Evolutionary conservation across 2,888 invertebrate genomes (phyloP), one percentile per base, ranked within the genome.

Genomic region (Tromatobia lineatoria): DNA sequence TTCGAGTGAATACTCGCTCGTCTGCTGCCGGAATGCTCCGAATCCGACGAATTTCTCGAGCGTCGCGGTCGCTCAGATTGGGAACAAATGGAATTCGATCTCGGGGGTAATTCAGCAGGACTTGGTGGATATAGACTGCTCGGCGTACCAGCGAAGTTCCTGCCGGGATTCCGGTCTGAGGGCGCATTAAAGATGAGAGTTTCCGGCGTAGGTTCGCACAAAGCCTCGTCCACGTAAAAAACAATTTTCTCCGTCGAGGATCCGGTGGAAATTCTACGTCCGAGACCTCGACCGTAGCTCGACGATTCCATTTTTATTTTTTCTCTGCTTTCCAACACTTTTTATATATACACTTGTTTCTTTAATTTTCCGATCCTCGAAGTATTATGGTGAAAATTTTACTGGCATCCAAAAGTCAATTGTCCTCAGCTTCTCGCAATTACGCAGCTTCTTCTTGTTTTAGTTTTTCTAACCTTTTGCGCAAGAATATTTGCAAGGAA

Each of bases 181-280:
- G 83, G 86, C 54, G 84, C 80, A 45, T 85, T 86, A 57, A 25
- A 25, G 11, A 74, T 80, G 15, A 73, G 20, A 57, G 57, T 64
- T 29, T 80, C 80, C 54, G 73, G 34, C 80, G 80, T 69, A 20
- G 83, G 10, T 10, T 83, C 85, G 10, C 66, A 85, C 1, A 85
- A 70, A 23, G 83, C 81, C 0, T 82, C 78, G 52, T 93, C 91
- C 80, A 90, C 88, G 87, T 91, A 91, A 82, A 92, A 91, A 25
- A 92, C 90, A 29, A 89, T 89, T 61, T 89, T 88, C 45, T 93
- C 92, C 50, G 90, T 89, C 13, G 89, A 88, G 3, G 89, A 88
- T 6, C 80, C 85, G 18, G 89, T 83, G 20, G 89, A 89, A 4
- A 88, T 78, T n/a, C 84, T 66, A 45, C 84, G 64, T 45, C 78